Evolutionary conservation across 2,113 vertebrate species (phyloP).

Genomic region (Parus major): DNA sequence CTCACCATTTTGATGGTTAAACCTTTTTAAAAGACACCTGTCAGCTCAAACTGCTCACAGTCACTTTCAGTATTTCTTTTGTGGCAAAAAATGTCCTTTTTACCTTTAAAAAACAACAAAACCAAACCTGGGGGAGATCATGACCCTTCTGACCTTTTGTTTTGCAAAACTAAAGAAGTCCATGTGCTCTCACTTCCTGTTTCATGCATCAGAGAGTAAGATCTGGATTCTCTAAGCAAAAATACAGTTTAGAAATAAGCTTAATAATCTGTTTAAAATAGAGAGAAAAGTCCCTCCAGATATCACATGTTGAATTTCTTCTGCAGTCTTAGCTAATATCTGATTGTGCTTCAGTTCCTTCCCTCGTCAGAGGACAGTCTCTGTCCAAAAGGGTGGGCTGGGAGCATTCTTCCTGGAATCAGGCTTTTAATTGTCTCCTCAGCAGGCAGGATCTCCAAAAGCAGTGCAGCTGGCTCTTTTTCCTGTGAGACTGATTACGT

Average conservation of each 20-base stretch:
- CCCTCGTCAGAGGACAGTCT: background rate
- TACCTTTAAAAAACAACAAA: background rate
- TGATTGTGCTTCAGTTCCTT: background rate
- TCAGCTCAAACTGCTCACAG: background rate
- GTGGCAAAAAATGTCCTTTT: background rate
- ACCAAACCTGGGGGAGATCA: background rate
- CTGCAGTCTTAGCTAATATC: background rate
- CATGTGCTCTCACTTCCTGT: background rate
- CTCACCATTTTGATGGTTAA: background rate
- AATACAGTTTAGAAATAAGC: background rate
- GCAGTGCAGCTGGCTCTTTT: slow-evolving; percentile 54
- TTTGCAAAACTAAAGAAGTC: background rate
- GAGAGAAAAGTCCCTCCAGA: background rate
- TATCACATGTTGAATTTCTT: background rate
- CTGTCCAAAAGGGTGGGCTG: background rate
- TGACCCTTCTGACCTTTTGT: background rate
- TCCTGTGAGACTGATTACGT: slow-evolving; percentile 52
- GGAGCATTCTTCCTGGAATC: background rate
- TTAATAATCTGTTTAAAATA: background rate
- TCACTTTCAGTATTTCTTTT: background rate
- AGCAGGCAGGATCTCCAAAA: slow-evolving; percentile 25
- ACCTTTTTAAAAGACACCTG: background rate
- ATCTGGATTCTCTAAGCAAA: background rate
- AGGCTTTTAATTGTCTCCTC: slow-evolving; percentile 25
- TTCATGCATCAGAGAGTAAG: background rate